Conservation (phyloP, 2,888 invertebrate genomes). For the Parelbella ahira region DNA sequence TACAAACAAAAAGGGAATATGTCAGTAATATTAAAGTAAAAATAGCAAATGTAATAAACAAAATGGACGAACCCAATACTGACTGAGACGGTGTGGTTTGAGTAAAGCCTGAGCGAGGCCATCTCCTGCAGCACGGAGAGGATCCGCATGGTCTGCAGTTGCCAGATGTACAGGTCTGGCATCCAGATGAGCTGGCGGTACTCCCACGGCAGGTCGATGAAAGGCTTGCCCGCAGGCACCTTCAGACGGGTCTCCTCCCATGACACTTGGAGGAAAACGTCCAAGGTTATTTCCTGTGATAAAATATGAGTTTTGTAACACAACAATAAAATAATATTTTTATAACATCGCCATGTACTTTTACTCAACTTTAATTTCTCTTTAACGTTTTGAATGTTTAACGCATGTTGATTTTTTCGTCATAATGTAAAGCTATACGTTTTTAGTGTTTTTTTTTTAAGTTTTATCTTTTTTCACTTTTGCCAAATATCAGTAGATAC, state of each 20-base stretch:
- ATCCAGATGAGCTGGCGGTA: conserved; percentile 82
- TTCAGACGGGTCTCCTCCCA: conserved; percentile 80
- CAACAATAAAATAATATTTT: too few species aligned
- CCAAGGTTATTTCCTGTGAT: conserved; percentile 81
- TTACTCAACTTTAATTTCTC: too few species aligned
- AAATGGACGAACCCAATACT: conserved; percentile 81
- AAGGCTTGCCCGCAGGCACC: conserved; percentile 61
- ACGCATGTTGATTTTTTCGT: too few species aligned
- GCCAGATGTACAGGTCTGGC: conserved; percentile 83
- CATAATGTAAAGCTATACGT: too few species aligned
- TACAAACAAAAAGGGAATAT: too few species aligned
- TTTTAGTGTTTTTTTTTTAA: too few species aligned
- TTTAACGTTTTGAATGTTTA: too few species aligned
- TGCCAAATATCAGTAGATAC: too few species aligned
- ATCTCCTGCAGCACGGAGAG: conserved; percentile 82
- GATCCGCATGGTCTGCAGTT: conserved; percentile 82
- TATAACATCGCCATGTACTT: too few species aligned
- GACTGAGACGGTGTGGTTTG: conserved; percentile 82
- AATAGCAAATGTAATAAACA: conserved; percentile 17
- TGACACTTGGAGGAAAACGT: conserved; percentile 83
- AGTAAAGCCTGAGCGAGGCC: conserved; percentile 81
- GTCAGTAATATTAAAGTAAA: too few species aligned
- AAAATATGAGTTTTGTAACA: too few species aligned
- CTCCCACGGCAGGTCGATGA: conserved; percentile 83
- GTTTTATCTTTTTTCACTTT: too few species aligned